These are phyloP conservation scores for Pempheris klunzingeri DNA, from an alignment of 2,797 vertebrate genomes.

Conservation along the genomic window DNA sequence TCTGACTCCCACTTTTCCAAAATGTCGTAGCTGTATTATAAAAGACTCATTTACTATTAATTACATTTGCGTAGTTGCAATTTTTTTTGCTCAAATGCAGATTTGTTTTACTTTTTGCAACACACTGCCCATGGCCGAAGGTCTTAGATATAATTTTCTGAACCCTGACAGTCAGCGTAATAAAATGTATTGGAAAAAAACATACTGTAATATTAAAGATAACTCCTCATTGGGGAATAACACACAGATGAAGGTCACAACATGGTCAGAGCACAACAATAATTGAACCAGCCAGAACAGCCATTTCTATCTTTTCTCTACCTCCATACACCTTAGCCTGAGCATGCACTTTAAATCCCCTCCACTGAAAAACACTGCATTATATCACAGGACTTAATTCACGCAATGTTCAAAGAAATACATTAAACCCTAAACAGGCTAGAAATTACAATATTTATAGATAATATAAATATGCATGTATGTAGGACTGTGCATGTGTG, in stretches of 20 bases:
- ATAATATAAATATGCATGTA: slow-evolving; percentile 45
- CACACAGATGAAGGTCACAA: background rate
- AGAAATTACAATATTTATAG: slow-evolving; percentile 34
- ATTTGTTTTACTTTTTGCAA: background rate
- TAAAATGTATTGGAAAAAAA: background rate
- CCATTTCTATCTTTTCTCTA: background rate
- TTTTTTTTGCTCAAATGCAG: no score
- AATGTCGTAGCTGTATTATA: no score
- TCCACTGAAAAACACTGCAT: background rate
- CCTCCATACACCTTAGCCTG: background rate
- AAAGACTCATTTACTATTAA: no score
- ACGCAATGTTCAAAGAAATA: slow-evolving; percentile 34
- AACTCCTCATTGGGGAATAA: background rate
- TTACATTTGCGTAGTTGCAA: no score
- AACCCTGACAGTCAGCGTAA: background rate
- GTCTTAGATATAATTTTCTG: background rate
- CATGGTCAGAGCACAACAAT: background rate
- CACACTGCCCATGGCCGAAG: background rate
- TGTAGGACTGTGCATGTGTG: slow-evolving; percentile 29
- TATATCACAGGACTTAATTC: slow-evolving; percentile 16
- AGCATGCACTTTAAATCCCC: slow-evolving; percentile 29
- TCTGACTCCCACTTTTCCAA: no score
- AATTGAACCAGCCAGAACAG: background rate
- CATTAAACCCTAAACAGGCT: slow-evolving; percentile 37
- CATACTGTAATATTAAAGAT: background rate